Conservation (phyloP, 1,140 invertebrate species). For the Homalodisca vitripennis region DNA sequence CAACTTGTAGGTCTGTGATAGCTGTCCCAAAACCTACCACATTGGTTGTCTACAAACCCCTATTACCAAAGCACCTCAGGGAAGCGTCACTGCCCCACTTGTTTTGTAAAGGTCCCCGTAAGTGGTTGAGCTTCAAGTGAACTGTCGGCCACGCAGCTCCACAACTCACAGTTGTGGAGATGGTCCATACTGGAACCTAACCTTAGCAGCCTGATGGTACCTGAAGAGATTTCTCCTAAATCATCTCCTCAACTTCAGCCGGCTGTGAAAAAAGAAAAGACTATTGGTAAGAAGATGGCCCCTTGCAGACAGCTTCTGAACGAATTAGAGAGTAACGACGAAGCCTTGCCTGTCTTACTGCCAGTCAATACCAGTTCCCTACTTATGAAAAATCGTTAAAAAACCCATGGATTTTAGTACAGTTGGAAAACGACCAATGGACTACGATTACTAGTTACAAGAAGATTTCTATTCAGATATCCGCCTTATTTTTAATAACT, state of each 20-base stretch:
- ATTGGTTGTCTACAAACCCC: too few species aligned
- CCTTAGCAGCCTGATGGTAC: conserved; percentile 36
- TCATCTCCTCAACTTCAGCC: conserved; percentile 40
- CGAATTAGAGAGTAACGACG: conserved; percentile 88
- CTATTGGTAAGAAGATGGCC: conserved; percentile 69
- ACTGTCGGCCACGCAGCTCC: too few species aligned
- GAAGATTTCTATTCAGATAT: conserved; percentile 90
- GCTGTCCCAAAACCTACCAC: too few species aligned
- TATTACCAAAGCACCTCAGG: too few species aligned
- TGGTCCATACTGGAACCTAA: too few species aligned
- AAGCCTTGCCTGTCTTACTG: conserved; percentile 93
- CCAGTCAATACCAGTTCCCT: conserved; percentile 97
- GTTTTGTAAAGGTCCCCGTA: too few species aligned
- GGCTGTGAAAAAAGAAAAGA: conserved; percentile 62
- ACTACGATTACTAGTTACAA: conserved; percentile 79
- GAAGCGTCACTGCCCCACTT: too few species aligned
- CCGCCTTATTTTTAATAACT: conserved; percentile 93
- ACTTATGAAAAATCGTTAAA: conserved; percentile 95
- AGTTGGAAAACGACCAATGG: conserved; percentile 86
- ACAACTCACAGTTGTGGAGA: too few species aligned
- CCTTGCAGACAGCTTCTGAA: conserved; percentile 63
- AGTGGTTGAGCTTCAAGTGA: too few species aligned
- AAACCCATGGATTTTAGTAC: conserved; percentile 94
- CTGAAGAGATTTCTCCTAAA: conserved; percentile 36
- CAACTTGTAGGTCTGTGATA: too few species aligned